Percentiles rank a stretch among this genome's conserved stretches.
Evolutionary conservation across 2,888 invertebrate genomes (phyloP).

Genomic region (Lutraria lutraria): DNA sequence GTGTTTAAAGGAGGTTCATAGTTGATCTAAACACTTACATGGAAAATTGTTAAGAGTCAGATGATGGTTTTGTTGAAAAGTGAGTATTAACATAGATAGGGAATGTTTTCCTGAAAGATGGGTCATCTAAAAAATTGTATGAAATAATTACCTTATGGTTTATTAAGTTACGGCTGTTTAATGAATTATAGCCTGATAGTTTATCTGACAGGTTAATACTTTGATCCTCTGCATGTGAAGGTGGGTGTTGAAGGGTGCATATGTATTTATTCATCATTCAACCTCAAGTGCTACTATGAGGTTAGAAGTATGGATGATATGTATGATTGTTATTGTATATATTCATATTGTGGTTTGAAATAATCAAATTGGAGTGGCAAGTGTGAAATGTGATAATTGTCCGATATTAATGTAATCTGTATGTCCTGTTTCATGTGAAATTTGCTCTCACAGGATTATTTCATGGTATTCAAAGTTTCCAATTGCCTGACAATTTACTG

Average conservation of each 20-base stretch:
- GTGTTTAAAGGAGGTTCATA: not conserved
- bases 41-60: not conserved
- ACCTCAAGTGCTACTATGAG: not conserved
- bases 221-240: not conserved
- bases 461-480: too few species aligned
- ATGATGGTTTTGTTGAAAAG: not conserved
- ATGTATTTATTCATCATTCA: not conserved
- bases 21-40: not conserved
- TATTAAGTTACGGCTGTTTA: too few species aligned
- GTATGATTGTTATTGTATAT: not conserved
- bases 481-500: too few species aligned
- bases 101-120: not conserved
- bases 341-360: not conserved
- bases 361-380: not conserved
- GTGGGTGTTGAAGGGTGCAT: not conserved
- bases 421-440: too few species aligned
- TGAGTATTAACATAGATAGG: not conserved
- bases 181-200: too few species aligned
- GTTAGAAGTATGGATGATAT: not conserved
- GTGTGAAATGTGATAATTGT: not conserved
- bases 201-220: too few species aligned
- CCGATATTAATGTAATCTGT: too few species aligned
- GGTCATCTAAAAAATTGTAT: too few species aligned
- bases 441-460: too few species aligned
- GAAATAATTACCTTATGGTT: too few species aligned